phyloP scores from a whole-genome alignment of 2,797 vertebrate species.

The Knipowitschia caucasica region DNA sequence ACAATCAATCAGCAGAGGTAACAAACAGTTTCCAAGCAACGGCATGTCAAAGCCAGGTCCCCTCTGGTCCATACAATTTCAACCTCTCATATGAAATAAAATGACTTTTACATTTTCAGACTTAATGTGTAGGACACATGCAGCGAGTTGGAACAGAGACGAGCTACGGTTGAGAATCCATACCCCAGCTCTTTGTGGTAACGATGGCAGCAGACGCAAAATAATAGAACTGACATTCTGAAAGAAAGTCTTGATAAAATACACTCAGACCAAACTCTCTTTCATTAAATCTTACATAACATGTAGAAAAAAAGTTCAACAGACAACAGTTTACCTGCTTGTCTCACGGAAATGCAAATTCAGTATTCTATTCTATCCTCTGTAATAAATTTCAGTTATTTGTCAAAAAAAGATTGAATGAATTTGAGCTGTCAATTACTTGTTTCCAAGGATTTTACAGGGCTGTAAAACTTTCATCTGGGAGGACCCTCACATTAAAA shows the following conservation, averaged over 20 bases:
- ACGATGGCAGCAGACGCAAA: background rate
- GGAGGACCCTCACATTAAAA: too few relatives aligned
- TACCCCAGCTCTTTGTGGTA: background rate
- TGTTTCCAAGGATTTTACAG: too few relatives aligned
- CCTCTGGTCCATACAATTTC: background rate
- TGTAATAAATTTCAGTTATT: too few relatives aligned
- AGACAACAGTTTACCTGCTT: too few relatives aligned
- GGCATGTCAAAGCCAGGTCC: background rate
- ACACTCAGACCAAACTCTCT: background rate
- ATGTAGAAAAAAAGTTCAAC: background rate
- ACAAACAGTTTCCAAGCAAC: slow-evolving; percentile 7
- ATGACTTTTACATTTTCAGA: background rate
- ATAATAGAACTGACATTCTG: slow-evolving; percentile 1
- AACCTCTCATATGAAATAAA: background rate
- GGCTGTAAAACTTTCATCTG: too few relatives aligned
- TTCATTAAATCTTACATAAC: background rate
- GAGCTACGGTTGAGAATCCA: background rate
- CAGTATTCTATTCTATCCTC: background rate
- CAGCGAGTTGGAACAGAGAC: background rate
- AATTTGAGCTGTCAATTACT: too few relatives aligned
- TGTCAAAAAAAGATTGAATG: too few relatives aligned
- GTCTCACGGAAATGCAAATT: too few relatives aligned
- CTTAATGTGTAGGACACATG: background rate
- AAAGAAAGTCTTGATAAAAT: background rate
- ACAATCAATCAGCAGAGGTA: slow-evolving; percentile 3